These are phyloP conservation scores for Hymenochirus boettgeri DNA, from an alignment of 2,113 vertebrate genomes.

Conservation along the genomic window DNA sequence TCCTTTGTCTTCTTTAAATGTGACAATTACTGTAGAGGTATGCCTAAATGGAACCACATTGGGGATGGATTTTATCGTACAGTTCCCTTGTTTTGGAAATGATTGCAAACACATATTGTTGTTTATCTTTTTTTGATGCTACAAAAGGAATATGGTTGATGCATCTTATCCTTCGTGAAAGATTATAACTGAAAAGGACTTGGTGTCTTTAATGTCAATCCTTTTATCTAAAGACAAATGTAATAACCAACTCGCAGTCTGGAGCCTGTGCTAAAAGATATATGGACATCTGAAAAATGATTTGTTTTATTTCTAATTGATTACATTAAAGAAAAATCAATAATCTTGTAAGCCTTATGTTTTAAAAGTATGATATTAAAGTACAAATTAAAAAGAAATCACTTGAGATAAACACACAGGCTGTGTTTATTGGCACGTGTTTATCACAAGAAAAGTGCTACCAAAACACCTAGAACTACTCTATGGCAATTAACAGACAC, in stretches of 20 bases:
- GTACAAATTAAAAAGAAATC: no score
- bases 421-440: no score
- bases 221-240: not conserved
- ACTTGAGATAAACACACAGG: no score
- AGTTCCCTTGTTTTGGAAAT: not conserved
- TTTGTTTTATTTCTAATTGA: no score
- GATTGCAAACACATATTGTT: constrained; percentile 11
- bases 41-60: constrained; percentile 44
- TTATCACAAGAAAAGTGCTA: no score
- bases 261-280: constrained; percentile 3
- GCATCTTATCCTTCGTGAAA: constrained; percentile 8
- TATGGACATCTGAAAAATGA: not conserved
- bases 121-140: constrained; percentile 24
- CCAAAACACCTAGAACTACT: no score
- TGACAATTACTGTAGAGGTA: constrained; percentile 50
- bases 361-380: no score
- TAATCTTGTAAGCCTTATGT: no score
- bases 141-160: not conserved
- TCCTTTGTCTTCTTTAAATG: constrained; percentile 50
- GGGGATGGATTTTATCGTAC: constrained; percentile 1
- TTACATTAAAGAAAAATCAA: no score
- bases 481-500: no score
- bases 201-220: not conserved
- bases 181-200: not conserved
- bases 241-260: not conserved